Conservation (phyloP, 1,140 invertebrate species). For the Drusus annulatus region DNA sequence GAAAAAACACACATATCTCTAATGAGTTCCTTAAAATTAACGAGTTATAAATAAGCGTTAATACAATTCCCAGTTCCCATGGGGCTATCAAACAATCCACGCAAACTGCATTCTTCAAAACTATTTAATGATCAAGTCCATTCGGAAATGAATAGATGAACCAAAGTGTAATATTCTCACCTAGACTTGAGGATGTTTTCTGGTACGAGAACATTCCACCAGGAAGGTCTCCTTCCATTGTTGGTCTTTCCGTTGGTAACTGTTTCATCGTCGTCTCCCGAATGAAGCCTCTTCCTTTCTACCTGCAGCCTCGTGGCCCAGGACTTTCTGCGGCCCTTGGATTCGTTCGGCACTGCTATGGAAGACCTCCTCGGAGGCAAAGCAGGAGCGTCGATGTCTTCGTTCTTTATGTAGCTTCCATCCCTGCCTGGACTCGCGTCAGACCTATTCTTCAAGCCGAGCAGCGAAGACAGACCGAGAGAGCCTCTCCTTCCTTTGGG, state of each 20-base stretch:
- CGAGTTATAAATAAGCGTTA: background rate
- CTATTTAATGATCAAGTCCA: background rate
- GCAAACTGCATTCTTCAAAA: background rate
- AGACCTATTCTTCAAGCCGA: slow-evolving; percentile 42
- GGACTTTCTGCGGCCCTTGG: slow-evolving; percentile 77
- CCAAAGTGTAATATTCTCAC: slow-evolving; percentile 62
- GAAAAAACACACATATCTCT: background rate
- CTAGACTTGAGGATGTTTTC: slow-evolving; percentile 78
- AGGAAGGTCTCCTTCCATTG: slow-evolving; percentile 81
- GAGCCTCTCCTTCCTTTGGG: slow-evolving; percentile 51
- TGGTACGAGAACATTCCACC: slow-evolving; percentile 89
- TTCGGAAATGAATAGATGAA: too few species aligned
- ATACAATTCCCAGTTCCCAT: background rate
- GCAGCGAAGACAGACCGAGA: slow-evolving; percentile 39
- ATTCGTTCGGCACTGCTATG: slow-evolving; percentile 70
- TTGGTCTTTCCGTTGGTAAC: slow-evolving; percentile 69
- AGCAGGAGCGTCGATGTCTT: slow-evolving; percentile 70
- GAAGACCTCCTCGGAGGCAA: slow-evolving; percentile 75
- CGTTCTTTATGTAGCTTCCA: slow-evolving; percentile 64
- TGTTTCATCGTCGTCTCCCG: slow-evolving; percentile 62
- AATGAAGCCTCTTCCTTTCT: slow-evolving; percentile 69
- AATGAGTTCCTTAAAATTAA: background rate
- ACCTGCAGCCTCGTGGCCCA: slow-evolving; percentile 68
- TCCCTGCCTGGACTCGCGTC: slow-evolving; percentile 33
- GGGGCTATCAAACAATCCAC: background rate